Evolutionary conservation across 1,140 invertebrate species (phyloP), one percentile per base, ranked within the genome.

Genomic region (Spodoptera frugiperda): DNA sequence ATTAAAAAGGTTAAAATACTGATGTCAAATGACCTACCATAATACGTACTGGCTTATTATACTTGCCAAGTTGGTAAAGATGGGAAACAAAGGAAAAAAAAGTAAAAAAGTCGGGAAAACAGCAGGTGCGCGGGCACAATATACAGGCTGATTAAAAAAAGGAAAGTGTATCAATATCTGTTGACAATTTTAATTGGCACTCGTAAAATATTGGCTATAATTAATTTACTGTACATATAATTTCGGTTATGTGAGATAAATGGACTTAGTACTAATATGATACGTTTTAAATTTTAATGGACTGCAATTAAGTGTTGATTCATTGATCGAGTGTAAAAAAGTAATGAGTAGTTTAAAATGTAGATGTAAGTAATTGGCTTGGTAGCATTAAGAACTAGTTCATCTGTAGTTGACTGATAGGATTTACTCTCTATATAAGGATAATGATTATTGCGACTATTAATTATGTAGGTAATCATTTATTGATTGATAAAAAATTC

Each of bases 21-120:
- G 46, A 55, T 73, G 70, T 74, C 78, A 76, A 82, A 85, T 82
- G 89, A 88, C 85, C 89, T 90, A 88, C 85, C 84, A 81, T 86
- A 89, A 88, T 88, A 83, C 77, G 76, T 82, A 77, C 79, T 76
- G 81, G 75, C 81, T 89, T 87, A 88, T 87, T 85, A 87, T 61
- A 78, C 79, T 80, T 70, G 79, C 80, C 82, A 82, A 80, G 81
- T 82, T 65, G 76, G 84, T 79, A 80, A 83, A 80, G 73, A 83
- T 81, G 83, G 84, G 84, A 81, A 85, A 88, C 82, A 78, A 87
- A 61, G 73, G 85, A 85, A 87, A 87, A 86, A 25, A 25, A 2
- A 25, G 2, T 3, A 25, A 25, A 81, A 77, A 71, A 71, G 54
- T 30, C 48, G 73, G 78, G 53, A 75, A 83, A 78, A 83, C 80